Evolutionary conservation across 2,113 vertebrate species (phyloP), one percentile per base, ranked within the genome.

Genomic region (Erythrocebus patas): DNA sequence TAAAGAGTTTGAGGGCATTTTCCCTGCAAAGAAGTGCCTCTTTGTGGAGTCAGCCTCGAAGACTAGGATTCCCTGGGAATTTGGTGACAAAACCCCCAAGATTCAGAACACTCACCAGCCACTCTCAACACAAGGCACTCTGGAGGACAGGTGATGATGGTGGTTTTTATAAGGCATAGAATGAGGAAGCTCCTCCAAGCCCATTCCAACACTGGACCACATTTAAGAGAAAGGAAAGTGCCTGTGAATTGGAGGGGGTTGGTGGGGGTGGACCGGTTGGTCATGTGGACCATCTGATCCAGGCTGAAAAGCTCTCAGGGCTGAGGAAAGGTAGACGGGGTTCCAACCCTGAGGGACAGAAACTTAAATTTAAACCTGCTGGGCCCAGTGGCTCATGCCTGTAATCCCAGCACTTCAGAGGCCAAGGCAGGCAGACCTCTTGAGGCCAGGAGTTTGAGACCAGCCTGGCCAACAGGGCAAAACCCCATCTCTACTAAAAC

Each of bases 241-340:
- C 3, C 0, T 8, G 30, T 13, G n/a, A n/a, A 35, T 13, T 16
- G 38, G 32, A 32, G 66, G 32, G 32, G 16, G 9, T 61, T 8
- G 59, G 59, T 61, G 23, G 59, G 59, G 8, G 23, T 61, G 59
- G 64, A 25, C 45, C 45, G 9, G 45, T 45, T 45, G 22, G 35
- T 52, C 40, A 0, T 0, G 1, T 45, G 6, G 30, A 13, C 61
- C 61, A 10, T n/a, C 30, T 35, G 35, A 95, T 79, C 61, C 55
- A 90, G 72, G 8, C 59, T 40, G 73, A 27, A 87, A 52, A 50
- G 55, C 55, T 57, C 68, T 40, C 50, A 16, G 20, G 73, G 1
- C 78, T 72, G 22, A 78, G 75, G 45, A 68, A 86, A 13, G 16
- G 40, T n/a, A 50, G 18, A 55, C 3, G 27, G 50, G 76, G 40